A percentile compares a stretch with the other conserved stretches of the same genome.
These are phyloP conservation scores for Beris chalybata DNA, from an alignment of 2,888 invertebrate species.

Conservation along the genomic window DNA sequence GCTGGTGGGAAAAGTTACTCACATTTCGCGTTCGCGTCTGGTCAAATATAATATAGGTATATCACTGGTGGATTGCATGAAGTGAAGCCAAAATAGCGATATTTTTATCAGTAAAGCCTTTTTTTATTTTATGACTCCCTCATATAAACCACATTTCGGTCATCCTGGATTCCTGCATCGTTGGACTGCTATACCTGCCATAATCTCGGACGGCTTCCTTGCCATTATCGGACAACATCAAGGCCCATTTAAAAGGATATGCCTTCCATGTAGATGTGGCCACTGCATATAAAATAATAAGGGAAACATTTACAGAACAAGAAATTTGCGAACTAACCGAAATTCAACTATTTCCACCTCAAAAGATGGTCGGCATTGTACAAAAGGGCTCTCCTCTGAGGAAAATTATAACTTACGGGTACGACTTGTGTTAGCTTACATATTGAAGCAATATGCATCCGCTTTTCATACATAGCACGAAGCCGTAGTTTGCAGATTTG, in stretches of 20 bases:
- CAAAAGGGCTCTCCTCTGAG: conserved; percentile 65
- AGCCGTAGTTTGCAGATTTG: no score
- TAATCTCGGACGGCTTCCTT: not conserved
- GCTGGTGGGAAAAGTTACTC: no score
- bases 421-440: conserved; percentile 36
- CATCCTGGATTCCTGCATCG: conserved; percentile 7
- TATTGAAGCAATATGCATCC: no score
- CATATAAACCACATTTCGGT: not conserved
- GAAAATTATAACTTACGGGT: conserved; percentile 66
- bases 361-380: conserved; percentile 61
- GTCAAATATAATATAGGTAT: no score
- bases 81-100: not conserved
- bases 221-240: conserved; percentile 8
- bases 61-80: no score
- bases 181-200: not conserved
- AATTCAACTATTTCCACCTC: conserved; percentile 64
- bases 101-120: not conserved
- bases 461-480: conserved; percentile 2
- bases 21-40: no score
- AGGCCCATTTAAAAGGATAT: conserved; percentile 56
- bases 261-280: conserved; percentile 72
- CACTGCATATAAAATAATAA: conserved; percentile 69
- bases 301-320: conserved; percentile 64
- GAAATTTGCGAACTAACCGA: conserved; percentile 70
- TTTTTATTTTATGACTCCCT: conserved; percentile 8